Base-by-base conservation (phyloP, 1,140 invertebrate species). In the Pseudoatta argentina region DNA sequence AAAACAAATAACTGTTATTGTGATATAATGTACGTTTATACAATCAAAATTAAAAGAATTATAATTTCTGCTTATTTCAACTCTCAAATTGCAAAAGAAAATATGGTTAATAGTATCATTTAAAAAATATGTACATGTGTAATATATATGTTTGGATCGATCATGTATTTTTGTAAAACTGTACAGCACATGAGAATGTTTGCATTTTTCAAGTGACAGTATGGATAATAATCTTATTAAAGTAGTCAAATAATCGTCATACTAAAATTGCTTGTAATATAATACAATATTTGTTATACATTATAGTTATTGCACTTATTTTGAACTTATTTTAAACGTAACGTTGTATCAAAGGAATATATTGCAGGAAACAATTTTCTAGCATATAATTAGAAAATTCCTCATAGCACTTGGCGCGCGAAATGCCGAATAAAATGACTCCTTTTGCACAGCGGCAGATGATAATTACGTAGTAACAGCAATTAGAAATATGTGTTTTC, bases 401-500 rank as follows among this genome's bases (percentile, higher is more conserved):
- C 18, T 73, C 39, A 71, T 78, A 66, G 18, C 61, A 48, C 24
- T 59, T 72, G 53, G 53, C 39, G 55, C 55, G 66, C n/a, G 30
- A 30, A 82, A 82, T 16, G 39, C 5, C 34, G 12, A 67, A 53
- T 27, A 39, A 48, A 72, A 82, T 7, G 3, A 61, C 10, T 10
- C 18, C 7, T 48, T 72, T 59, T 48, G 30, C 34, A 73, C 16
- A 8, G 21, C 48, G 39, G 39, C 39, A 18, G 21, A 24, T 48
- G 59, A 79, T 39, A 72, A 82, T 82, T 59, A 14, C 14, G 39
- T 53, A 72, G 12, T 63, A 83, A 73, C 5, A 39, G 18, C 69
- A 73, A 83, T 83, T 75, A 83, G 72, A 75, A 75, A 61, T 51
- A 63, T 59, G 16, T 61, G 14, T 63, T 73, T 83, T 83, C 51